Conservation (phyloP, 2,797 vertebrate species). For the Pseudotriccus pelzelni region DNA sequence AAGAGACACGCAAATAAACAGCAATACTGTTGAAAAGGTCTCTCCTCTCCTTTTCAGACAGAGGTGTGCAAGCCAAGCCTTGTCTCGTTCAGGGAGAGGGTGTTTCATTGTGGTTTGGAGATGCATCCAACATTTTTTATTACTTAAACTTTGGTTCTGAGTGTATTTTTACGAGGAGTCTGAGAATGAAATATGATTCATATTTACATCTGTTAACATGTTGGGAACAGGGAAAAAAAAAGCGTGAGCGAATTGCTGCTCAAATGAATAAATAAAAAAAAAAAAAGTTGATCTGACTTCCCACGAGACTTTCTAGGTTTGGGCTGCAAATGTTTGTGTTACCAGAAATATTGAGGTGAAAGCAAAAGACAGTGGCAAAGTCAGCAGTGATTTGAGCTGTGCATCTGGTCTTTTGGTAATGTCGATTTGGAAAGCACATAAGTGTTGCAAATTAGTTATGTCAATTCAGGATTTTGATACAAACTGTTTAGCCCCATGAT, state of each 20-base stretch:
- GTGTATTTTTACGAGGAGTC: constrained; percentile 69
- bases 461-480: constrained; percentile 29
- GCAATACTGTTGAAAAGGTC: constrained; percentile 7
- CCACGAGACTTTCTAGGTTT: constrained; percentile 67
- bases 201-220: constrained; percentile 73
- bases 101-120: constrained; percentile 74
- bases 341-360: constrained; percentile 56
- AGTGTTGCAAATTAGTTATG: constrained; percentile 24
- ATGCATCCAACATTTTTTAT: constrained; percentile 66
- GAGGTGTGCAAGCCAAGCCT: constrained; percentile 68
- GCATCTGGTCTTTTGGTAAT: not conserved
- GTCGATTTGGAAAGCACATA: not conserved
- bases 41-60: constrained; percentile 48
- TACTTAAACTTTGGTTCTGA: constrained; percentile 72
- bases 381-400: constrained; percentile 14
- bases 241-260: constrained; percentile 61
- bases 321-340: constrained; percentile 51
- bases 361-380: not conserved
- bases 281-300: constrained; percentile 44
- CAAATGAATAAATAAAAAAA: constrained; percentile 41
- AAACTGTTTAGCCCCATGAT: not conserved
- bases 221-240: constrained; percentile 16
- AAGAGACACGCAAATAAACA: constrained; percentile 64
- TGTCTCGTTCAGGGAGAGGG: constrained; percentile 68
- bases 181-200: constrained; percentile 79